Conservation (phyloP, 2,113 vertebrate genomes). For the Otolemur garnettii region DNA sequence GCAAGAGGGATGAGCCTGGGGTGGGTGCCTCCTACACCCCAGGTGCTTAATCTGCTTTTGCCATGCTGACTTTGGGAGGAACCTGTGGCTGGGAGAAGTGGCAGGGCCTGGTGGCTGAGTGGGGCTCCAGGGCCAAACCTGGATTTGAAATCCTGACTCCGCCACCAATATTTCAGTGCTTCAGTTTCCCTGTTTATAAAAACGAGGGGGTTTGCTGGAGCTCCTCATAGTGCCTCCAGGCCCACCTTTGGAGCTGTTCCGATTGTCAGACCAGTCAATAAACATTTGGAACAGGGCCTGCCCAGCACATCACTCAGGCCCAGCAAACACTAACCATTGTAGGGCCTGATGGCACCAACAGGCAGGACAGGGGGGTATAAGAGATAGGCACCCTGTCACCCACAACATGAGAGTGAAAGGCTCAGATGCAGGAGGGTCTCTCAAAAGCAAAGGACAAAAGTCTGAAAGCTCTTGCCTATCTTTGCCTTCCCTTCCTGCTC, state of each 20-base stretch:
- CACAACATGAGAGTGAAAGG: background rate
- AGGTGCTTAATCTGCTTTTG: background rate
- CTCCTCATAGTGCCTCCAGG: background rate
- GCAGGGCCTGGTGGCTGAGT: background rate
- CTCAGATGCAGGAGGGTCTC: background rate
- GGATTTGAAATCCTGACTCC: too few species aligned
- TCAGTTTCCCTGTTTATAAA: constrained; percentile 9
- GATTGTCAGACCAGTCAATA: background rate
- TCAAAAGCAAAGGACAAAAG: background rate
- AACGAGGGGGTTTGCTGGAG: accelerated
- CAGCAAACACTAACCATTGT: background rate
- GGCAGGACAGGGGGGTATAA: background rate
- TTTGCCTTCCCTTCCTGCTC: background rate
- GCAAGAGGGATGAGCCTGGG: too few species aligned
- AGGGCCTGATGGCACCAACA: background rate
- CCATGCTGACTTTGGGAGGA: too few species aligned
- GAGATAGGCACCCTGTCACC: background rate
- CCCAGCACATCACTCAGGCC: background rate
- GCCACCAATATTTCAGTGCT: background rate
- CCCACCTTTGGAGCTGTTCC: background rate
- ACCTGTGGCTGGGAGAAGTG: background rate
- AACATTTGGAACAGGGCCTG: background rate
- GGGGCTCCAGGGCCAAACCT: background rate
- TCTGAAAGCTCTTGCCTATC: background rate
- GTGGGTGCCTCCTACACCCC: accelerated